These are phyloP conservation scores for Ernsta delagoae DNA, from an alignment of 2,888 invertebrate species.

Conservation along the genomic window DNA sequence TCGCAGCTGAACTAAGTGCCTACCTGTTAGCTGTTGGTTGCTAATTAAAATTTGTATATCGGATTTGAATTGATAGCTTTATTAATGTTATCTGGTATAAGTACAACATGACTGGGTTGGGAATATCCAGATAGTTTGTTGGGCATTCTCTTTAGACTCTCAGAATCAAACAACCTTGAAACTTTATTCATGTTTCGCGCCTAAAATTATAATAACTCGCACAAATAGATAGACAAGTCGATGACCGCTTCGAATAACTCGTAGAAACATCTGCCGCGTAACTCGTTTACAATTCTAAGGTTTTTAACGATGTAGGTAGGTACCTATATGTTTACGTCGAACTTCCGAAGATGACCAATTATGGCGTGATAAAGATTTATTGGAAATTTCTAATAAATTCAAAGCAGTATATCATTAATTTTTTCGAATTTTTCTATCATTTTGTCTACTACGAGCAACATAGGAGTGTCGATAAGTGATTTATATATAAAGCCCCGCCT, in stretches of 20 bases:
- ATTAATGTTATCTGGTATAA: slow-evolving; percentile 1
- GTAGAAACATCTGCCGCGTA: slow-evolving; percentile 29
- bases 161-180: too few relatives aligned
- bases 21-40: slow-evolving; percentile 8
- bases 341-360: slow-evolving; percentile 59
- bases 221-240: slow-evolving; percentile 30
- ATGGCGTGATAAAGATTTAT: slow-evolving; percentile 65
- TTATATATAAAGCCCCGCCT: slow-evolving; percentile 33
- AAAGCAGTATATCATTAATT: slow-evolving; percentile 69
- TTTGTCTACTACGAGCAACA: slow-evolving; percentile 47
- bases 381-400: slow-evolving; percentile 73
- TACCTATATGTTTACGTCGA: slow-evolving; percentile 13
- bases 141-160: not conserved
- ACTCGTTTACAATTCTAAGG: slow-evolving; percentile 40
- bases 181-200: not conserved
- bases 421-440: slow-evolving; percentile 51
- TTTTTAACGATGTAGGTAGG: slow-evolving; percentile 41
- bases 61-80: slow-evolving; percentile 14
- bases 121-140: not conserved
- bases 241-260: slow-evolving; percentile 32
- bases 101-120: not conserved
- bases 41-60: slow-evolving; percentile 26
- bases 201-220: slow-evolving; percentile 12
- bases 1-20: slow-evolving; percentile 16
- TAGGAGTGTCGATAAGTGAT: slow-evolving; percentile 50